phyloP scores from a whole-genome alignment of 35 echinoderm and acorn worm genomes.

The Acanthaster planci region DNA sequence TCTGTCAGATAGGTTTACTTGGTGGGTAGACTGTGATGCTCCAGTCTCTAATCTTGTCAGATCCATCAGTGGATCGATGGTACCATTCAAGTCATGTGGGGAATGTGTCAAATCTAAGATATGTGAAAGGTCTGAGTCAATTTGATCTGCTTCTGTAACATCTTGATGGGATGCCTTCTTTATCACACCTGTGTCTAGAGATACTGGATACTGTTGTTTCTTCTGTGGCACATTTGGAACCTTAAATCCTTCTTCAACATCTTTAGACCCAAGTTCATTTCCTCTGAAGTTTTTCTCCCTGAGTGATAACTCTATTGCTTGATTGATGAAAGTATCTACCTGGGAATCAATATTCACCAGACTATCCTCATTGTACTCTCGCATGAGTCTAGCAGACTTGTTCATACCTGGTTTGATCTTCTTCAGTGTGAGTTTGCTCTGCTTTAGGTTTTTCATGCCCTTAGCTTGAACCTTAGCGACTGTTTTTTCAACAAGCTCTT shows the following conservation, averaged over 20 bases:
- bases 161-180: neutral
- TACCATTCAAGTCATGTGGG: neutral
- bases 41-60: neutral
- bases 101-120: neutral
- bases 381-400: neutral
- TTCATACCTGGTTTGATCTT: slow-evolving; percentile 24
- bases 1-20: neutral
- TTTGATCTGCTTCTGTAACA: neutral
- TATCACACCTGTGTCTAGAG: neutral
- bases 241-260: neutral
- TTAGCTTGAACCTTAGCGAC: neutral
- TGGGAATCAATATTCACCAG: slow-evolving; percentile 4
- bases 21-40: neutral
- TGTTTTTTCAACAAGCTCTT: neutral
- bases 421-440: neutral
- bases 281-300: neutral
- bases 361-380: slow-evolving; percentile 11
- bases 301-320: slow-evolving; percentile 18
- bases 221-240: slow-evolving; percentile 14
- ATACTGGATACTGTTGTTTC: neutral
- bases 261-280: neutral
- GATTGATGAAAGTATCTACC: neutral
- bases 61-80: slow-evolving; percentile 12
- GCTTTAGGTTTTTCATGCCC: slow-evolving; percentile 26
- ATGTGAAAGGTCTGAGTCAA: neutral